Base-by-base conservation (phyloP, 1,140 invertebrate genomes). In the Triops cancriformis region DNA sequence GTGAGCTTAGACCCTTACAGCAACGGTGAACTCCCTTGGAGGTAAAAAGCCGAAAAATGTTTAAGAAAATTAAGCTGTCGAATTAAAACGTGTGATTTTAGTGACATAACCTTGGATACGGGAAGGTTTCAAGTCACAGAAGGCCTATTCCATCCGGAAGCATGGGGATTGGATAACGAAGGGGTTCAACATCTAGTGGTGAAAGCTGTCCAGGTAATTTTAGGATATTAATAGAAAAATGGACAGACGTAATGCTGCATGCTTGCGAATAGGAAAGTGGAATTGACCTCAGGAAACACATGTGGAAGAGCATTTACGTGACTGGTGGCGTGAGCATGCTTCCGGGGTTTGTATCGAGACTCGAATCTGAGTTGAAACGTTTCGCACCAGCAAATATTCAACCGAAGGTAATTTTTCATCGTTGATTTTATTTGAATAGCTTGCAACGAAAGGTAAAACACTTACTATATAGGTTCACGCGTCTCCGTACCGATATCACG, bases 71-170 rank as follows among this genome's bases (percentile, higher is more conserved):
- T 14, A 11, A 9, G 37, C 14, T 76, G 76, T 18, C 23, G 51
- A 28, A 26, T n/a, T 45, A 26, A 23, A 79, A 80, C 72, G 77
- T 82, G 81, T 14, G 73, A 78, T 76, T 81, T 79, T 9, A 80
- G 76, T 42, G 26, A 81, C 1, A 80, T 82, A 75, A 80, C 80
- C 14, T 78, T 82, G 7, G 81, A 82, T 43, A 79, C 73, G 26
- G 77, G 77, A 18, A 79, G 87, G 78, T 88, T 89, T 81, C 85
- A 86, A 75, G 87, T 87, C 45, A 84, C 88, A 5, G 89, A 91
- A 82, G 89, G 89, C 23, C 84, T 91, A 41, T 90, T 91, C 82
- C 86, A 89, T 79, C 89, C 88, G 9, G 87, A 89, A 78, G 80
- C 86, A 37, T 90, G 89, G 87, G 89, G 88, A 41, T 84, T 88